Evolutionary conservation across 2,113 vertebrate genomes (phyloP).

Genomic region (Phaetusa simplex): DNA sequence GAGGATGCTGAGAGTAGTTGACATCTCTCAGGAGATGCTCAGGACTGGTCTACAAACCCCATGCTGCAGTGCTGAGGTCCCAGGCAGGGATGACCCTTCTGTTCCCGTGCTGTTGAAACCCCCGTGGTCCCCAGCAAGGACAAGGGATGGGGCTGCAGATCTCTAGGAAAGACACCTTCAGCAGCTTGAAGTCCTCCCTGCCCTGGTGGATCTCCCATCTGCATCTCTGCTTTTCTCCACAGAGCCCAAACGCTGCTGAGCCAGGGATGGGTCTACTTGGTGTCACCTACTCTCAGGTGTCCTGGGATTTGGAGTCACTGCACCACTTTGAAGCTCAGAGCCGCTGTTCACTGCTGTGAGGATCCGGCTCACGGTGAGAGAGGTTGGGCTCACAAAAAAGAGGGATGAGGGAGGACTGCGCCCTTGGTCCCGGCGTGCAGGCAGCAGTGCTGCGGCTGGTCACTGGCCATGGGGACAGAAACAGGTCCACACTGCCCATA

Average conservation of each 20-base stretch:
- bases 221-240: neutral
- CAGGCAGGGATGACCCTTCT: neutral
- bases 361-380: neutral
- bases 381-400: neutral
- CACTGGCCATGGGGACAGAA: neutral
- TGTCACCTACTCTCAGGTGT: neutral
- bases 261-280: neutral
- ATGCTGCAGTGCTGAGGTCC: neutral
- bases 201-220: neutral
- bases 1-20: neutral
- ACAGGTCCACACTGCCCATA: neutral
- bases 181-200: neutral
- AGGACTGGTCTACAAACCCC: neutral
- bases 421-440: neutral
- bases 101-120: neutral
- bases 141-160: neutral
- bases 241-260: neutral
- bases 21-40: neutral
- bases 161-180: neutral
- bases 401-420: neutral
- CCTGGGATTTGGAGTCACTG: neutral
- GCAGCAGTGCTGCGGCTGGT: neutral
- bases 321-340: neutral
- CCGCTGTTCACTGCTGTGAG: neutral
- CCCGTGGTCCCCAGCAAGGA: neutral